These are phyloP conservation scores for Dipodomys stephensi DNA, from an alignment of 2,113 vertebrate species.

Conservation along the genomic window DNA sequence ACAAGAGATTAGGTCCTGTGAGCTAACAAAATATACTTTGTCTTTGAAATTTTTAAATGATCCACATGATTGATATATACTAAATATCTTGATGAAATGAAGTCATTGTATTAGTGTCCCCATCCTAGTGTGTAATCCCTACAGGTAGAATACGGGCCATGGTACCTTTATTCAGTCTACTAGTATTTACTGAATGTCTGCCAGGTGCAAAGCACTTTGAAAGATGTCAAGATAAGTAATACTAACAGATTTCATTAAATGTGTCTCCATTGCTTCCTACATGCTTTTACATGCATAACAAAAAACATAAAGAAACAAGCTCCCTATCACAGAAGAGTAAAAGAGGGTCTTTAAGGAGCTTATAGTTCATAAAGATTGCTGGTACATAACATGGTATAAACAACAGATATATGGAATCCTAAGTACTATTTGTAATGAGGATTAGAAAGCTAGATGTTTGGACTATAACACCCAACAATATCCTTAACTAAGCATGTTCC, in stretches of 20 bases:
- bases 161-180: not conserved
- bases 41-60: not conserved
- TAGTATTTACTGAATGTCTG: not conserved
- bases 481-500: not conserved
- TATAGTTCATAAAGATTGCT: slow-evolving; percentile 38
- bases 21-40: not conserved
- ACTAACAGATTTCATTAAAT: not conserved
- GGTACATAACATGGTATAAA: not conserved
- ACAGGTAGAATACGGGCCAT: not conserved
- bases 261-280: too few relatives aligned
- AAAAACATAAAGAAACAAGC: not conserved
- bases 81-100: not conserved
- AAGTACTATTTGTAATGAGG: slow-evolving; percentile 29
- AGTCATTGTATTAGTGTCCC: not conserved
- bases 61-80: not conserved
- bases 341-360: not conserved
- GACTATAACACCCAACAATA: not conserved
- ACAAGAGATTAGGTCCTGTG: slow-evolving; percentile 12
- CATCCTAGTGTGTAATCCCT: not conserved
- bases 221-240: slow-evolving; percentile 14
- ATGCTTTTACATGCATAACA: slow-evolving; percentile 28
- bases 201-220: slow-evolving; percentile 24
- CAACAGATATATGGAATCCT: not conserved
- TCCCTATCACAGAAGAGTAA: slow-evolving; percentile 25
- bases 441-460: not conserved